Evolutionary conservation across 2,113 vertebrate genomes (phyloP), one percentile per base, ranked within the genome.

Genomic region (Corythornis madagascariensis): DNA sequence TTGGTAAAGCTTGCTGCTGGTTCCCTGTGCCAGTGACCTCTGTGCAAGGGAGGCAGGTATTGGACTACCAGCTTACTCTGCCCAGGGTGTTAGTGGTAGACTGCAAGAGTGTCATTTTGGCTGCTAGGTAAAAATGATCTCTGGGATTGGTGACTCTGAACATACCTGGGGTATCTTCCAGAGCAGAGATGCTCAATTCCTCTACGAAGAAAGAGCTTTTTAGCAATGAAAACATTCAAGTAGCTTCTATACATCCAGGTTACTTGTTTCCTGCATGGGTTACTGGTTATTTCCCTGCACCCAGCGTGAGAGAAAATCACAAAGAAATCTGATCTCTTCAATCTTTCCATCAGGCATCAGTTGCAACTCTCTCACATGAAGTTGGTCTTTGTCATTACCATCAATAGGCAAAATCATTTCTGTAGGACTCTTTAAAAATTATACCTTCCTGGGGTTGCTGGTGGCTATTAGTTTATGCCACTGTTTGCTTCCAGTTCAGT

Each of bases 1-100:
- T 94, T 84, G 89, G 89, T 87, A 84, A 94, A 84, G 91, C 80
- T 88, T 95, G 94, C 95, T 83, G 55, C 88, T 93, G 95, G 77
- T 86, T 96, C 90, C 88, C 88, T 0, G 8, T 2, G 31, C 87
- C 33, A 2, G 79, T 89, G 83, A 96, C 82, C 91, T 93, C 87
- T 95, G 90, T 83, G 77, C 86, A 89, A 96, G 89, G 83, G 80
- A 84, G 92, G 92, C 94, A 94, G 86, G 17, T 77, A 13, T 52
- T 66, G 83, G 76, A 66, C 79, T 72, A 81, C 76, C 6, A 2
- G 84, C 83, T 91, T 87, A 90, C 88, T 86, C 90, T 92, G 86
- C 95, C 90, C 92, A 78, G 33, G 33, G 64, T 45, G 57, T 77
- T 73, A 71, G 75, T 75, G 71, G 80, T 60, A 90, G 83, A 88